Percentiles rank a stretch among this genome's conserved stretches.
Conservation (phyloP, 2,113 vertebrate genomes). For the Phylloscopus whistleri region DNA sequence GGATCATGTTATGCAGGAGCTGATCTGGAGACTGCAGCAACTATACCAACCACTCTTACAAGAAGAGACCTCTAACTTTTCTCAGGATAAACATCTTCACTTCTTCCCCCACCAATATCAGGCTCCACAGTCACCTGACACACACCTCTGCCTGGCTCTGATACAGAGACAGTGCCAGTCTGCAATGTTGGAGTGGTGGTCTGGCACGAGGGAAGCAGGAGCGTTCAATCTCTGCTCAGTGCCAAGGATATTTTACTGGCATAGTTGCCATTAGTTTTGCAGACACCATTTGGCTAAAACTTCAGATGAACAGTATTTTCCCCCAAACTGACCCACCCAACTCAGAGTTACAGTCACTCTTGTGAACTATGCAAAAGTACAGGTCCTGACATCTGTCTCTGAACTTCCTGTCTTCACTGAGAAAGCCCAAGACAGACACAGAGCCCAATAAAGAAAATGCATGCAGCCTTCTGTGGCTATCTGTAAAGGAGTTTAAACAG, state of each 20-base stretch:
- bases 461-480: background rate
- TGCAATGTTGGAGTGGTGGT: background rate
- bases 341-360: background rate
- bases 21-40: background rate
- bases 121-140: background rate
- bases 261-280: background rate
- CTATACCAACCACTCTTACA: background rate
- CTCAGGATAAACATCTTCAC: background rate
- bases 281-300: background rate
- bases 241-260: background rate
- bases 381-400: background rate
- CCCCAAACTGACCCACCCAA: accelerated
- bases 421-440: background rate
- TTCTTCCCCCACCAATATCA: background rate
- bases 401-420: background rate
- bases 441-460: background rate
- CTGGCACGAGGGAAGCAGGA: background rate
- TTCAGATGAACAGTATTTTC: background rate
- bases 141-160: background rate
- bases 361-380: background rate
- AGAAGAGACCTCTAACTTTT: background rate
- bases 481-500: background rate
- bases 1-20: background rate
- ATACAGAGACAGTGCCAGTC: background rate
- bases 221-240: background rate